Base-by-base conservation (phyloP, 2,888 invertebrate species). In the Merodon equestris region DNA sequence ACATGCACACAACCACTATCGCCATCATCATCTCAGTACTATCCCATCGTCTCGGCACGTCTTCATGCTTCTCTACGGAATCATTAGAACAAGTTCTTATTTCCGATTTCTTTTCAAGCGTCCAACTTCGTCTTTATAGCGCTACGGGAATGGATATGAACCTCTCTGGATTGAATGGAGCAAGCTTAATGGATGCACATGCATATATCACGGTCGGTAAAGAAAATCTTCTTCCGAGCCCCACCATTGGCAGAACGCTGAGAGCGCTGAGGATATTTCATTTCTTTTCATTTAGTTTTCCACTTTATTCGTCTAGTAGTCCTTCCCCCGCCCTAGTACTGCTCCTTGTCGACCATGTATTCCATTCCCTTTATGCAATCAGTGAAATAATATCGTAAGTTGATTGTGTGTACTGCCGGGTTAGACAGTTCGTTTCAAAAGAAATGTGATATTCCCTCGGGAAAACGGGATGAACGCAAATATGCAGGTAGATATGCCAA, bases 321-420 rank as follows among this genome's bases (percentile, higher is more conserved):
- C 3, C 27, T 27, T 27, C 27, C 27, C 7, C 27, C 7, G 27
- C 27, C 3, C 27, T 27, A 27, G 3, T 27, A 66, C 56, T 63
- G 56, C 57, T 58, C 42, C 57, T 61, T 19, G 45, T 17, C 17
- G 47, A 54, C 54, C 67, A 48, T 56, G 68, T 66, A 74, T 74
- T 74, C 60, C 63, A 34, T 74, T 79, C 58, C 60, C 79, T 79
- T 79, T 79, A 79, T 79, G 74, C 79, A 79, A 79, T 79, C 79
- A 79, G 79, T 74, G 74, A 79, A 68, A 79, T 79, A 74, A 79
- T 74, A 79, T 79, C 79, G 74, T 74, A 79, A 79, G 79, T 79
- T 79, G 74, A 79, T 79, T 79, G 79, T 79, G 68, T 79, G 79
- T 79, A 79, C 68, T 68, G 73, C 70, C 60, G 70, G 79, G 74